Conservation (phyloP, 2,888 invertebrate species). For the Dendrolimus pini region DNA sequence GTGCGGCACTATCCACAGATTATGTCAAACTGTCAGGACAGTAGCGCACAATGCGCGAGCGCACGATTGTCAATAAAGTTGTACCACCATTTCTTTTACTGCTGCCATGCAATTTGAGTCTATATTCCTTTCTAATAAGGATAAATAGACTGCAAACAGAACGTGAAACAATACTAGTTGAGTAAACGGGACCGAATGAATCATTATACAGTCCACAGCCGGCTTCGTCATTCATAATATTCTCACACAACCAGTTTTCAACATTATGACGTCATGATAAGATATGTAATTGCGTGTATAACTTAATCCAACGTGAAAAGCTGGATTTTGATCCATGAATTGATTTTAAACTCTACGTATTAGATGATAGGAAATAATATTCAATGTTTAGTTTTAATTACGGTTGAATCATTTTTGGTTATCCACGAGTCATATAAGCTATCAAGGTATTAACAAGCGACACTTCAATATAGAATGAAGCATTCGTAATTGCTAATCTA, state of each 20-base stretch:
- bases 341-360: not conserved
- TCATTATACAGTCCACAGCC: slow-evolving; percentile 52
- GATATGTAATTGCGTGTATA: slow-evolving; percentile 24
- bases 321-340: not conserved
- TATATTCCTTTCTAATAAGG: slow-evolving; percentile 2
- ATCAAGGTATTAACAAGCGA: too few relatives aligned
- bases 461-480: too few relatives aligned
- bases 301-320: slow-evolving; percentile 11
- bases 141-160: slow-evolving; percentile 5
- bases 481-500: too few relatives aligned
- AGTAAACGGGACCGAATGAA: slow-evolving; percentile 48
- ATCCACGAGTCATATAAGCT: too few relatives aligned
- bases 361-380: not conserved
- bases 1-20: slow-evolving; percentile 23
- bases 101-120: not conserved
- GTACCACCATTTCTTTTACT: slow-evolving; percentile 12
- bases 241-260: slow-evolving; percentile 24
- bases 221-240: slow-evolving; percentile 60
- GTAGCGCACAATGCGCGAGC: slow-evolving; percentile 58
- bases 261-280: slow-evolving; percentile 27
- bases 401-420: too few relatives aligned
- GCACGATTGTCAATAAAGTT: slow-evolving; percentile 53
- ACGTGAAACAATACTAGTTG: slow-evolving; percentile 12
- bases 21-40: slow-evolving; percentile 45
- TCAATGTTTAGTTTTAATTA: too few relatives aligned